Evolutionary conservation across 2,888 invertebrate species (phyloP).

Genomic region (Cyclophora albipunctata): DNA sequence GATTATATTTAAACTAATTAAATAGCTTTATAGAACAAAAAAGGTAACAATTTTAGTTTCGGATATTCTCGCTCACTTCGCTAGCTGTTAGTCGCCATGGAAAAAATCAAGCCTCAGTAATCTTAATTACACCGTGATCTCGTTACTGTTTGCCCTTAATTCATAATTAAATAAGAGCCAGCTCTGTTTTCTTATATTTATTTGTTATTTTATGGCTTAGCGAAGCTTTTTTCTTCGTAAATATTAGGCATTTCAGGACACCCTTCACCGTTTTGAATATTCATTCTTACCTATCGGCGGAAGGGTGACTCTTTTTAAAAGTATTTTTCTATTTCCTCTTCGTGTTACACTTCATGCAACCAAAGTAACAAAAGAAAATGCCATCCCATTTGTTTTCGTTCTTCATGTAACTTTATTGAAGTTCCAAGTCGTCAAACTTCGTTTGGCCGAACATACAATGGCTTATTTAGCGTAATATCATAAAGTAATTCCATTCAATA

Average conservation of each 20-base stretch:
- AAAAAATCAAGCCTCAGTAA: constrained; percentile 67
- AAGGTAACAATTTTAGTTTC: constrained; percentile 39
- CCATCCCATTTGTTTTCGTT: constrained; percentile 2
- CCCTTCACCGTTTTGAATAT: constrained; percentile 67
- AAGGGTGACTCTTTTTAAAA: constrained; percentile 60
- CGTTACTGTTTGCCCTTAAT: constrained; percentile 68
- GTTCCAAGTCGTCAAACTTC: too few relatives aligned
- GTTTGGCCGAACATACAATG: background rate
- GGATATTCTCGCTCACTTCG: constrained; percentile 54
- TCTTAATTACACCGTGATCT: constrained; percentile 75
- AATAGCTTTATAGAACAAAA: constrained; percentile 10
- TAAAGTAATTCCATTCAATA: constrained; percentile 28
- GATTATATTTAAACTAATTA: constrained; percentile 1
- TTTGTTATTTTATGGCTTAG: constrained; percentile 66
- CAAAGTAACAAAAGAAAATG: constrained; percentile 47
- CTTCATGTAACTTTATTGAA: too few relatives aligned
- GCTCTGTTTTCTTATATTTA: constrained; percentile 58
- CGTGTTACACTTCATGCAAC: constrained; percentile 42
- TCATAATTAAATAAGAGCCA: constrained; percentile 73
- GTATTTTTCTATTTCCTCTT: constrained; percentile 53
- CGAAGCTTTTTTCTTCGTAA: constrained; percentile 51
- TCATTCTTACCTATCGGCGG: constrained; percentile 66
- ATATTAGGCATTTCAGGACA: constrained; percentile 53
- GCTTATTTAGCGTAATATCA: constrained; percentile 10
- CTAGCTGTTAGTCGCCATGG: constrained; percentile 45